A percentile compares a stretch with the other conserved stretches of the same genome.
Evolutionary conservation across 1,140 invertebrate species (phyloP).

Genomic region (Trichonephila clavata): DNA sequence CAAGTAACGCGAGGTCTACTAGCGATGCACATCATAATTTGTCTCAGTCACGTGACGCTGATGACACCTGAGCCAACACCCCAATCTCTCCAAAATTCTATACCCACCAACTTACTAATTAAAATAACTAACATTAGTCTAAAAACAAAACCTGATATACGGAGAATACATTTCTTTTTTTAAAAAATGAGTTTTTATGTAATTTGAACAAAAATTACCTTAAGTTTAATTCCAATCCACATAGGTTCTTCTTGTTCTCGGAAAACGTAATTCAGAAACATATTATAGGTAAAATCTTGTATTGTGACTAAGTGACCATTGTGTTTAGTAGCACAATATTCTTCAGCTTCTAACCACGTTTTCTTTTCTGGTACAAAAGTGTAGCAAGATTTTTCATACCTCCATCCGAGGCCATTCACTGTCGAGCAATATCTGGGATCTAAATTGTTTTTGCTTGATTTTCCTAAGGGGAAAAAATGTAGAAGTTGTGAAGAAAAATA

Average conservation of each 20-base stretch:
- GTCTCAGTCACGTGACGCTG: no score
- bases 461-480: not conserved
- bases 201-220: not conserved
- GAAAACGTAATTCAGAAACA: slow-evolving; percentile 37
- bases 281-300: not conserved
- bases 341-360: slow-evolving; percentile 45
- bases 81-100: no score
- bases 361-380: not conserved
- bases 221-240: slow-evolving; percentile 60
- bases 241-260: not conserved
- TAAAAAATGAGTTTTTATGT: no score
- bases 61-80: no score
- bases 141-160: no score
- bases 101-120: no score
- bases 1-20: no score
- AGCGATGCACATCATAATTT: no score
- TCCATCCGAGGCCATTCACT: slow-evolving; percentile 8
- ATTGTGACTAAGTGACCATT: slow-evolving; percentile 48
- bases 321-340: not conserved
- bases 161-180: no score
- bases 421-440: slow-evolving; percentile 46
- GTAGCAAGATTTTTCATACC: slow-evolving; percentile 21
- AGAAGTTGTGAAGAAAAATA: no score
- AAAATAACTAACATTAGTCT: no score
- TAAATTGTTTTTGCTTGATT: not conserved